Percentiles rank a stretch among this genome's conserved stretches.
These are phyloP conservation scores for Lucifuga dentata DNA, from an alignment of 2,113 vertebrate genomes.

Conservation along the genomic window DNA sequence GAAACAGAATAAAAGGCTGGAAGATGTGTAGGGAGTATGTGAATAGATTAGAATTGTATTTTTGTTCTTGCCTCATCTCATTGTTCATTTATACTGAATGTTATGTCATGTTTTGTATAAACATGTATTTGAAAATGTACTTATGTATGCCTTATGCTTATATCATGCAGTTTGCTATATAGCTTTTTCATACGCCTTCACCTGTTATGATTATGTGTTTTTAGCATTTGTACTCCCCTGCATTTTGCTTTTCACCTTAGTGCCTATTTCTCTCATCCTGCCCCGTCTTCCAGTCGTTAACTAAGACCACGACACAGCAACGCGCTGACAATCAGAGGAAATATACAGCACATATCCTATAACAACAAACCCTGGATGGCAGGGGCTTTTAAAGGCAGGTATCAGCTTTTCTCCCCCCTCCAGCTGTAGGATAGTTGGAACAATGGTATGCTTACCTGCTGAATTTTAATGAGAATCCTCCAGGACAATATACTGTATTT, in stretches of 20 bases:
- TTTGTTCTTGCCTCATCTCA: constrained; percentile 63
- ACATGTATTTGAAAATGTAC: constrained; percentile 75
- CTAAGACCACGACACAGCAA: constrained; percentile 36
- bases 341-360: constrained; percentile 60
- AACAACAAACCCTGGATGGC: constrained; percentile 38
- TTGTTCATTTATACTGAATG: constrained; percentile 77
- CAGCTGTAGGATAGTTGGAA: constrained; percentile 48
- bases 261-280: constrained; percentile 65
- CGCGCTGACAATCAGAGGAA: constrained; percentile 74
- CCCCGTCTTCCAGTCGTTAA: constrained; percentile 58
- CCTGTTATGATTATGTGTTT: constrained; percentile 40
- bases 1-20: constrained; percentile 68
- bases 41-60: constrained; percentile 72
- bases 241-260: constrained; percentile 73
- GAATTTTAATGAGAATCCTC: constrained; percentile 44
- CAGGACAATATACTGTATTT: constrained; percentile 29
- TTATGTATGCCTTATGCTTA: constrained; percentile 79
- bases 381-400: constrained; percentile 52
- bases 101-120: constrained; percentile 81
- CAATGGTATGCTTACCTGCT: constrained; percentile 74
- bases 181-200: constrained; percentile 42
- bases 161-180: constrained; percentile 61
- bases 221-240: constrained; percentile 37
- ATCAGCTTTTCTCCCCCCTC: constrained; percentile 22
- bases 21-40: constrained; percentile 70